A percentile compares a stretch with the other conserved stretches of the same genome.
Evolutionary conservation across 2,888 invertebrate genomes (phyloP).

Genomic region (Orchesellides sinensis): DNA sequence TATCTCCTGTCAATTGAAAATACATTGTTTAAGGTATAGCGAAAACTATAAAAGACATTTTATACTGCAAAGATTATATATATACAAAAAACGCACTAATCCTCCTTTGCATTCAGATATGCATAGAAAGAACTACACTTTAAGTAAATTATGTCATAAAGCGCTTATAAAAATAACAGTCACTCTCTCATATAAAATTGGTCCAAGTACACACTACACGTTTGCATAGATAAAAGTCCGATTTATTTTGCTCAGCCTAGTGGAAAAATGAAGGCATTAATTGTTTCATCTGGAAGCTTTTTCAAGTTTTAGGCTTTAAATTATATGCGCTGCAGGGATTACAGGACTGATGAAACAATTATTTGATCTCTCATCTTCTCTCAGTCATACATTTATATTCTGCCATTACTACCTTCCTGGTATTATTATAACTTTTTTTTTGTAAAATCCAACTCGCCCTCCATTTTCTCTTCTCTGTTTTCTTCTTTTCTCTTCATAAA

Average conservation of each 20-base stretch:
- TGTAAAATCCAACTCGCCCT: background rate
- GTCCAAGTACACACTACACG: too few species aligned
- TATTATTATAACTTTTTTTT: constrained; percentile 12
- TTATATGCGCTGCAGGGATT: constrained; percentile 75
- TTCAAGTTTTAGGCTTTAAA: constrained; percentile 73
- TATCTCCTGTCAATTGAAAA: background rate
- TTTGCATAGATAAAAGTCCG: constrained; percentile 47
- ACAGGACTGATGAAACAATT: constrained; percentile 75
- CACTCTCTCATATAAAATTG: background rate
- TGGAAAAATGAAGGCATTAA: constrained; percentile 75
- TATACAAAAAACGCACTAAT: too few species aligned
- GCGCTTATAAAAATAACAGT: background rate
- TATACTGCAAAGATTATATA: too few species aligned
- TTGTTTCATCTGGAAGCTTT: constrained; percentile 75
- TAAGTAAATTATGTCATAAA: too few species aligned
- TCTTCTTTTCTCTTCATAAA: constrained; percentile 6
- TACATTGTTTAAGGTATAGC: too few species aligned
- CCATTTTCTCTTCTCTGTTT: constrained; percentile 20
- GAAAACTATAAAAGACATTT: too few species aligned
- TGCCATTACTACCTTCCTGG: background rate
- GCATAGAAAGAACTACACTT: too few species aligned
- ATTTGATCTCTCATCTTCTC: constrained; percentile 74
- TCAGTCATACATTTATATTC: constrained; percentile 33
- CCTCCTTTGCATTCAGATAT: too few species aligned
- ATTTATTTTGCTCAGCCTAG: constrained; percentile 75